These are phyloP conservation scores for Enteromius fasciolatus DNA, from an alignment of 2,797 vertebrate genomes.

Conservation along the genomic window DNA sequence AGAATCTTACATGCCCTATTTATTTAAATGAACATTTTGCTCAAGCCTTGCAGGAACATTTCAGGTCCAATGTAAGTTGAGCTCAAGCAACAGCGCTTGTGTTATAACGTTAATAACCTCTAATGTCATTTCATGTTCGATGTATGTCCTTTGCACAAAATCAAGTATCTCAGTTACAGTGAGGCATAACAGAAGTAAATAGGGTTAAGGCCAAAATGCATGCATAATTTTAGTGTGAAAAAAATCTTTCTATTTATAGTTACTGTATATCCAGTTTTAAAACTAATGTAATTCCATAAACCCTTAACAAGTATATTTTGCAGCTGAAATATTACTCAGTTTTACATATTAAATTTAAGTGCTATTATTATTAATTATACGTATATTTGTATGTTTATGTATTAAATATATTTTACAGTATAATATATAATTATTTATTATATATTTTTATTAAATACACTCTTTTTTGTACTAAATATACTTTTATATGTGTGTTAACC, in stretches of 20 bases:
- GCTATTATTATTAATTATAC: no score
- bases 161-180: not conserved
- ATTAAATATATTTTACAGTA: no score
- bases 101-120: not conserved
- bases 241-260: not conserved
- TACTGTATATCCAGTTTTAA: not conserved
- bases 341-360: no score
- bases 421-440: no score
- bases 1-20: not conserved
- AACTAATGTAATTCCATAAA: not conserved
- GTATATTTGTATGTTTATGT: no score
- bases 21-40: not conserved
- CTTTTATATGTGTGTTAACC: no score
- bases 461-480: no score
- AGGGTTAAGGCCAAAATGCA: not conserved
- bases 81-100: not conserved
- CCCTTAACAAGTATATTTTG: not conserved
- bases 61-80: not conserved
- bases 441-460: no score
- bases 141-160: not conserved
- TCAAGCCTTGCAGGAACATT: not conserved
- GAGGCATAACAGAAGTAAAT: not conserved
- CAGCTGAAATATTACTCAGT: not conserved
- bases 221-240: not conserved
- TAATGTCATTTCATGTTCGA: not conserved